Base-by-base conservation (phyloP, 2,113 vertebrate genomes). In the Ranitomeya imitator region DNA sequence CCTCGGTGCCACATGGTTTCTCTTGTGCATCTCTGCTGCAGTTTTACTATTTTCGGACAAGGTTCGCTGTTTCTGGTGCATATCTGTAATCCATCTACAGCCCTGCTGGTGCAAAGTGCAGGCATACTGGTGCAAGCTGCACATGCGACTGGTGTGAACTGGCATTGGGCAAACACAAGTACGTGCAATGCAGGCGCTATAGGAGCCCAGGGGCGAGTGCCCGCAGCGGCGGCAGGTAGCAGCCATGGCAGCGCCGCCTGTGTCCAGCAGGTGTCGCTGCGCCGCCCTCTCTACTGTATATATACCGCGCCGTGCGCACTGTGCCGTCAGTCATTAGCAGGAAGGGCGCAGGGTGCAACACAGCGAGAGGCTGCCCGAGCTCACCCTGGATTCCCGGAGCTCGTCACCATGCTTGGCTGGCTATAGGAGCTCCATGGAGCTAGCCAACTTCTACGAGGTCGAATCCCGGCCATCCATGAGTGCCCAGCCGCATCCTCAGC, bases 361-460 rank as follows among this genome's bases (percentile, higher is more conserved):
- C 1, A 23, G 55, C 78, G 16, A 55, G 51, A 67, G 13, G 4
- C 59, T 71, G 52, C 26, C 81, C 54, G 51, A 78, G 14, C 92
- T 90, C 93, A 96, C 93, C 89, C 97, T 96, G 96, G 96, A 97
- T 95, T 95, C 96, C 93, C 94, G 96, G 93, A 96, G 96, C 95
- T 94, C 94, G 90, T 96, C 96, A 93, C 96, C 97, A 98, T 97
- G 97, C 93, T 91, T 91, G 94, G 95, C 94, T 92, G 94, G 93
- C 91, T 96, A 92, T 97, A 98, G 96, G 88, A 96, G 92, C 95
- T 95, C 96, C 92, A 99, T 99, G 98, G 98, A 99, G 96, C 95
- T 97, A 90, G 94, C 96, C 82, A 97, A 98, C 95, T 95, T 99
- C 94, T 99, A 99, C 96, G 98, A 99, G 97, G 97, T 95, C 92